Evolutionary conservation across 2,797 vertebrate genomes (phyloP), one percentile per base, ranked within the genome.

Genomic region (Silurus lanzhouensis): DNA sequence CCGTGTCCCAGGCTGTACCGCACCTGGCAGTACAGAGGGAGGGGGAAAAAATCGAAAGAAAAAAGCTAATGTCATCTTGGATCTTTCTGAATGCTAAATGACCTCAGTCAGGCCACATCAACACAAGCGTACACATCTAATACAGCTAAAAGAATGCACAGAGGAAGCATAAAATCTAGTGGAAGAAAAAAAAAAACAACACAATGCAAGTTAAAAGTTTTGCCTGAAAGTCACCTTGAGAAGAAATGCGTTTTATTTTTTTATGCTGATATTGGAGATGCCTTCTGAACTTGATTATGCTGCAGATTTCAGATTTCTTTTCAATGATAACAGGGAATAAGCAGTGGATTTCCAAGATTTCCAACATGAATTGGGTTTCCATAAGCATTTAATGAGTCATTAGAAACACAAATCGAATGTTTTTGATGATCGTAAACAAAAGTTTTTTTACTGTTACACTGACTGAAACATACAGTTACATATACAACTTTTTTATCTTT

Each of bases 21-120:
- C 68, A 83, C 82, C 82, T 83, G 82, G 38, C 68, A 48, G 68
- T 63, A 72, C 57, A 60, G 48, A 52, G 48, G 48, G 48, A 52
- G 48, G 68, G 1, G n/a, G 5, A 9, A 15, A n/a, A 31, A 13
- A 61, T 19, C 57, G 17, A 63, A 48, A 25, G 52, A 71, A 72
- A 55, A 31, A 60, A n/a, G 14, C 20, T 7, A 83, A 72, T 61
- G 82, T 72, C 82, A 83, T 22, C 22, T n/a, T 74, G 25, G 46
- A 74, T 83, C 70, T 46, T 72, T 74, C 68, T 63, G 25, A 74
- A 83, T 74, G 58, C 70, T 83, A 83, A 83, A 83, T 63, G 68
- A 74, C 68, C 82, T 74, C 38, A 61, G 57, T 61, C 82, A 48
- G 82, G 82, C 82, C 55, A 63, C 38, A 48, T 48, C 72, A 61